These are phyloP conservation scores for Planiliza haematocheilus DNA, from an alignment of 2,113 vertebrate genomes.

Conservation along the genomic window DNA sequence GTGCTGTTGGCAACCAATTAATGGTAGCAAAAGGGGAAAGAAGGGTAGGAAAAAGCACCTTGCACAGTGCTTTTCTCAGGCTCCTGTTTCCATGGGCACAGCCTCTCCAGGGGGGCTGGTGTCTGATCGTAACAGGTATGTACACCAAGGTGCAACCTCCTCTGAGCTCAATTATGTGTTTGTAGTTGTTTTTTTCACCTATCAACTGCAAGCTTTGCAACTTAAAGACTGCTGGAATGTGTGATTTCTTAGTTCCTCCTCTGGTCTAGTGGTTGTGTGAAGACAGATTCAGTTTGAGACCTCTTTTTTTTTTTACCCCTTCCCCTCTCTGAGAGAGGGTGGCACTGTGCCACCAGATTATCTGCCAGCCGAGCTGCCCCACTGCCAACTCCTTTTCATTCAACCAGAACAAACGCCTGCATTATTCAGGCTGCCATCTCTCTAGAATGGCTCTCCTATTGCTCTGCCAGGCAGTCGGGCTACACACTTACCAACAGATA, in stretches of 20 bases:
- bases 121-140: slow-evolving; percentile 61
- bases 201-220: slow-evolving; percentile 38
- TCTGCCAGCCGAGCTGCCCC: slow-evolving; percentile 68
- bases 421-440: slow-evolving; percentile 75
- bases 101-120: slow-evolving; percentile 33
- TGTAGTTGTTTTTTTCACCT: slow-evolving; percentile 38
- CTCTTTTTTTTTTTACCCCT: slow-evolving; percentile 20
- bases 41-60: slow-evolving; percentile 62
- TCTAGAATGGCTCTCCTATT: slow-evolving; percentile 47
- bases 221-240: slow-evolving; percentile 34
- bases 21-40: slow-evolving; percentile 54
- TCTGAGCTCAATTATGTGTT: slow-evolving; percentile 59
- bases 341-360: slow-evolving; percentile 65
- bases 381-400: slow-evolving; percentile 76
- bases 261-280: slow-evolving; percentile 31
- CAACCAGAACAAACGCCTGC: slow-evolving; percentile 69
- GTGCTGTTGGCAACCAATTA: slow-evolving; percentile 80
- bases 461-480: slow-evolving; percentile 55
- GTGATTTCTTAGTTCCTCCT: slow-evolving; percentile 36
- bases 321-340: slow-evolving; percentile 49
- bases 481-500: slow-evolving; percentile 57
- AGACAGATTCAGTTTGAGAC: slow-evolving; percentile 49
- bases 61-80: slow-evolving; percentile 67
- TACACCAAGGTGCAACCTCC: slow-evolving; percentile 20
- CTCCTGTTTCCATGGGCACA: slow-evolving; percentile 68